Base-by-base conservation (phyloP, 2,888 invertebrate genomes). In the Nasonovia ribisnigri region DNA sequence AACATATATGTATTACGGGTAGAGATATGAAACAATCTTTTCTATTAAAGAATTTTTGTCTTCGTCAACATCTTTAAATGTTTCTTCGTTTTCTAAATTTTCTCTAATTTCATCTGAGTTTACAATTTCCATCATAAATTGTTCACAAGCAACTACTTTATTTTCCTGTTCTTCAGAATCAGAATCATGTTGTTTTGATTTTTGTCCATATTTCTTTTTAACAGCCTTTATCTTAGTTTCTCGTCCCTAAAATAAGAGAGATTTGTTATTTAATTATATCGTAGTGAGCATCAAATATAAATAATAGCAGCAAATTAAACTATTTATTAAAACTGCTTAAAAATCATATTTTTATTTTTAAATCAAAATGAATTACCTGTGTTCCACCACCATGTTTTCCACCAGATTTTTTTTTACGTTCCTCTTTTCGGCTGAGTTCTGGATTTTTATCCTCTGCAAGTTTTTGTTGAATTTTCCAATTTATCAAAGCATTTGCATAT, bases 151-250 rank as follows among this genome's bases (percentile, higher is more conserved):
- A 84, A 95, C 96, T 10, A 95, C 95, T 94, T 95, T 95, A 20
- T 95, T 90, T 54, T 96, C 96, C 51, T 97, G 97, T 95, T 97
- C 97, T 92, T 97, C 97, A 6, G 97, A 97, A 94, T 97, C 97
- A 46, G 97, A 97, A 95, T 97, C 97, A 92, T 97, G 97, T 87
- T 96, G 96, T 90, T 96, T 96, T 95, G 96, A 96, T 95, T 94
- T 95, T 90, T 94, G 94, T 91, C 94, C 94, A 94, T 94, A 95
- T 95, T 97, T 97, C 96, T 98, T 99, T 95, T 99, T 99, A 0
- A 98, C 98, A 4, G 98, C 98, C 95, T 98, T 99, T 0, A 98
- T 99, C 96, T 99, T 99, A 0, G 98, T 98, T 96, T 99, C 99
- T 84, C 99, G 96, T 0, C 99, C 99, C 96, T 95, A 94, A 88